These are phyloP conservation scores for Xyrichtys novacula DNA, from an alignment of 2,797 vertebrate genomes.

Conservation along the genomic window DNA sequence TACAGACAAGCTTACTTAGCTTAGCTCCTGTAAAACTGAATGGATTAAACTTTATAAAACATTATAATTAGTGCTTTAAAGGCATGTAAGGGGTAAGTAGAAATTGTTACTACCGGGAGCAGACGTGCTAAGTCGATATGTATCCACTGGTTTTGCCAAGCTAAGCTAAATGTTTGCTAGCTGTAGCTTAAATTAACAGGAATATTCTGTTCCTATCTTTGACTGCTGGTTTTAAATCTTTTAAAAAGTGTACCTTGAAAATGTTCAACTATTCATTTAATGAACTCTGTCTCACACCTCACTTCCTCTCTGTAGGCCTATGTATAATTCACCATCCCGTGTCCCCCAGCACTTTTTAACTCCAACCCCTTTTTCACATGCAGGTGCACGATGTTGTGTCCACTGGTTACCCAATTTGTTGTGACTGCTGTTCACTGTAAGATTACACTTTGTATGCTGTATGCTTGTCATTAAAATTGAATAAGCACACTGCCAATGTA, in stretches of 20 bases:
- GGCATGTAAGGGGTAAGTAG: too few species aligned
- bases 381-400: slow-evolving; percentile 4
- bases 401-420: slow-evolving; percentile 28
- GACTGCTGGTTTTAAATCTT: background rate
- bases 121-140: too few species aligned
- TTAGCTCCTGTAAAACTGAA: too few species aligned
- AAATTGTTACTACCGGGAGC: too few species aligned
- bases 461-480: slow-evolving; percentile 38
- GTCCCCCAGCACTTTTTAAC: background rate
- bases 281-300: background rate
- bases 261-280: background rate
- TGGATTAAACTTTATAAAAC: too few species aligned
- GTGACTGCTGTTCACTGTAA: slow-evolving; percentile 19
- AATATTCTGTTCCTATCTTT: background rate
- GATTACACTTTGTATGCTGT: slow-evolving; percentile 6
- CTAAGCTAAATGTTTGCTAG: background rate
- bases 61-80: too few species aligned
- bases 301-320: too few species aligned
- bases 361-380: background rate
- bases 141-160: too few species aligned
- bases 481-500: slow-evolving; percentile 27
- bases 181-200: background rate
- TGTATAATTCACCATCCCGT: background rate
- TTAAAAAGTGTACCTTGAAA: background rate
- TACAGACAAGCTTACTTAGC: too few species aligned